Evolutionary conservation across 2,797 vertebrate genomes (phyloP).

Genomic region (Geotrypetes seraphini): DNA sequence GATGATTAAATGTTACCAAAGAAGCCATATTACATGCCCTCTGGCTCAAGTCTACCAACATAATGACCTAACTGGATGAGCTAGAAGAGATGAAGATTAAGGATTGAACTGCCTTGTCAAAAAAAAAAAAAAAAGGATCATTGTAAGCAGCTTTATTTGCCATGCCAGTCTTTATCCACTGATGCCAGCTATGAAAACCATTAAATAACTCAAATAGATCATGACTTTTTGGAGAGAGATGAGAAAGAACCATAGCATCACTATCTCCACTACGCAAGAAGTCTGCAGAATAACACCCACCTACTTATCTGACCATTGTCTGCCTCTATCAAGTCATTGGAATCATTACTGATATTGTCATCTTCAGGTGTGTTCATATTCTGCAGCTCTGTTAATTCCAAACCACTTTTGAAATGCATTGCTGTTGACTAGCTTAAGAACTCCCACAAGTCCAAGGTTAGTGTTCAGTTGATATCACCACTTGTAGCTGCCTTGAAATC

Average conservation of each 20-base stretch:
- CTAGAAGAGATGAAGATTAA: no score
- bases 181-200: slow-evolving; percentile 54
- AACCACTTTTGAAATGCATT: slow-evolving; percentile 62
- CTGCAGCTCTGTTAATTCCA: slow-evolving; percentile 61
- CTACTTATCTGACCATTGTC: slow-evolving; percentile 64
- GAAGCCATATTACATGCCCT: no score
- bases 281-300: slow-evolving; percentile 48
- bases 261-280: slow-evolving; percentile 11
- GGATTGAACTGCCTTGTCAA: no score
- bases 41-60: no score
- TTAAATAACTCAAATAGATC: slow-evolving; percentile 46
- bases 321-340: slow-evolving; percentile 62
- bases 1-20: no score
- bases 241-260: no score
- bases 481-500: slow-evolving; percentile 14
- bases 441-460: slow-evolving; percentile 26
- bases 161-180: slow-evolving; percentile 39
- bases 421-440: slow-evolving; percentile 12
- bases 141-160: no score
- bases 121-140: no score
- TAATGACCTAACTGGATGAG: no score
- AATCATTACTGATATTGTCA: slow-evolving; percentile 64
- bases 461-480: slow-evolving; percentile 16
- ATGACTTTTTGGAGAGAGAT: slow-evolving; percentile 48
- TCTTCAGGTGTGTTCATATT: slow-evolving; percentile 64